Evolutionary conservation across 2,888 invertebrate species (phyloP), one percentile per base, ranked within the genome.

Genomic region (Tineola bisselliella): DNA sequence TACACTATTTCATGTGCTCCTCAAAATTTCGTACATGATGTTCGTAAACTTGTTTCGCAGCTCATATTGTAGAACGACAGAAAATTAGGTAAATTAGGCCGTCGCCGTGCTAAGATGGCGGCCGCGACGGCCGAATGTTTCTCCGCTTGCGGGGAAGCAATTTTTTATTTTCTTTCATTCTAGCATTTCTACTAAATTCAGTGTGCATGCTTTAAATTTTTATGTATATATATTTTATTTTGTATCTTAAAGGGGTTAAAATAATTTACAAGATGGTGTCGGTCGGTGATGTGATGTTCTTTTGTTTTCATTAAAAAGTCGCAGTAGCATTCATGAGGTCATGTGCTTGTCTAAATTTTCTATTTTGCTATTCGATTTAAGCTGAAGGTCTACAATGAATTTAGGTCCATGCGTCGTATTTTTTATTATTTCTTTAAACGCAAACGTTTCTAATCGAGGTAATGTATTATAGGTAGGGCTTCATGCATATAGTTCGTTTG

Each of bases 201-300:
- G 54, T 54, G 54, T 54, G 54, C 54, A 54, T 54, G 54, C 25
- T 54, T 48, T 19, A 18, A 54, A 17, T 8, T 54, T 25, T 25
- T 54, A 18, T 54, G 25, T 54, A 54, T 54, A 54, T 25, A 19
- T 54, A 19, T 54, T 19, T 54, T 54, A 19, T 12, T 25, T 18
- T 54, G 25, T 25, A 54, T 54, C 19, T 54, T 25, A 12, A 15
- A 3, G 18, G 54, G 54, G 54, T 54, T n/a, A 13, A n/a, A 48
- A 43, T 43, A 43, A 8, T 43, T 43, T 43, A n/a, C n/a, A 43
- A 5, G 8, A 43, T 59, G 59, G 59, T 59, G 59, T 59, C 59
- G 59, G 59, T 59, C 59, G 58, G 58, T 59, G 17, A 18, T 59
- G 59, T 43, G 58, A 58, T 58, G 31, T 58, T 38, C 17, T 33